Base-by-base conservation (phyloP, 2,888 invertebrate genomes). In the Opisthograptis luteolata region DNA sequence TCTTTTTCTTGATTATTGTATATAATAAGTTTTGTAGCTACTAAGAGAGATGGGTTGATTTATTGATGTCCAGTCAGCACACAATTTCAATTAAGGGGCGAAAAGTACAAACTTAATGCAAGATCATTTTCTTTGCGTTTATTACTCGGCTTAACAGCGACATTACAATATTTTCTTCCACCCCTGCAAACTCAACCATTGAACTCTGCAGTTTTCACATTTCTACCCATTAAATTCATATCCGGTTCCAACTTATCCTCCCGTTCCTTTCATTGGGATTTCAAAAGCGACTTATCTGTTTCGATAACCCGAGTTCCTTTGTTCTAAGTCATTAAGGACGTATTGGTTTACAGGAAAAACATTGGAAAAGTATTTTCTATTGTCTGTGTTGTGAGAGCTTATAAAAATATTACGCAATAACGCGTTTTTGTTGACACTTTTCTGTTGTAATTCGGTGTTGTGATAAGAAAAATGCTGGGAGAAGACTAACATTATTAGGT, bases 271-370 rank as follows among this genome's bases (percentile, higher is more conserved):
- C 50, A 42, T 43, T 50, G 34, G 39, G 42, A 28, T 50, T 44
- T 46, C 45, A 46, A 50, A 54, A 42, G 39, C 36, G 46, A 44
- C 46, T 52, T 52, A 52, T 52, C 52, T 52, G 42, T 53, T 48
- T 53, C 47, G 39, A 47, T 53, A 53, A 53, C 47, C 53, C 40
- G 37, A 36, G 31, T 41, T 27, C 41, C 40, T 41, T 45, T 49
- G 48, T 48, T 48, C 36, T 15, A 36, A 45, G 22, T 49, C 37
- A 45, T 51, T 50, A 50, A 44, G 40, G 40, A 15, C 44, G 50
- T 51, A 51, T 51, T 51, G 50, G 50, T 45, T 51, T 45, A 51
- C 50, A 51, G 40, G 48, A 45, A 51, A 48, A 51, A 45, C 44
- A 51, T 51, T 51, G 50, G 34, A 20, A 37, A 30, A 43, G 41